Base-by-base conservation (phyloP, 2,888 invertebrate species). In the Caenorhabditis panamensis region DNA sequence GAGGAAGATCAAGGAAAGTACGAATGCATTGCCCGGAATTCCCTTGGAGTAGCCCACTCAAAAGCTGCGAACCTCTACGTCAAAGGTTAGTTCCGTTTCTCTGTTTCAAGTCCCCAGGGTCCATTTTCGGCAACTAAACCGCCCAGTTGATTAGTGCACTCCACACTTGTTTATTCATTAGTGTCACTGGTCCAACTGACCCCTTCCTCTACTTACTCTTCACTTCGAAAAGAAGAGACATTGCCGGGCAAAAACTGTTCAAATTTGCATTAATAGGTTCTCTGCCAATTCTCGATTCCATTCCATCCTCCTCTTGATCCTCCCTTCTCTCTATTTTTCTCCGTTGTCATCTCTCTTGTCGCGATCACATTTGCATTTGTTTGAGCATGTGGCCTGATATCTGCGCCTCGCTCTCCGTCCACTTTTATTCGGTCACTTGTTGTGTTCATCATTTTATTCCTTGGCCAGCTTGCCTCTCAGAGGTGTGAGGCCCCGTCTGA, bases 1-100 rank as follows among this genome's bases (percentile, higher is more conserved):
- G 92, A 92, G 82, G 90, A 91, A n/a, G 92, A 92, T 82, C 91
- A 91, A 77, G 92, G 92, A 37, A 91, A 91, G 73, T 92, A 92
- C 88, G 92, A 92, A 81, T 92, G 92, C 88, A 91, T 92, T 13
- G 92, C 92, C 6, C 89, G 91, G 67, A 92, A 92, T 85, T 86
- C 88, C 16, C 84, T 91, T 6, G 92, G 92, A 18, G 92, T 92
- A 41, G 91, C 90, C 22, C 92, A 92, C 79, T 92, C 92, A 28
- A 91, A 91, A 82, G 89, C 91, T 13, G 92, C 92, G 22, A 92
- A 92, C 89, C 89, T 92, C 24, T 92, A 92, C 86, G 92, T 92
- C 37, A 92, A 92, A 92, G 92, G 92, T 92, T 83, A 85, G 91
- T 80, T 56, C 24, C 24, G 13, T n/a, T 13, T 51, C 24, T 51